Evolutionary conservation across 2,888 invertebrate species (phyloP).

Genomic region (Hypomecis punctinalis): DNA sequence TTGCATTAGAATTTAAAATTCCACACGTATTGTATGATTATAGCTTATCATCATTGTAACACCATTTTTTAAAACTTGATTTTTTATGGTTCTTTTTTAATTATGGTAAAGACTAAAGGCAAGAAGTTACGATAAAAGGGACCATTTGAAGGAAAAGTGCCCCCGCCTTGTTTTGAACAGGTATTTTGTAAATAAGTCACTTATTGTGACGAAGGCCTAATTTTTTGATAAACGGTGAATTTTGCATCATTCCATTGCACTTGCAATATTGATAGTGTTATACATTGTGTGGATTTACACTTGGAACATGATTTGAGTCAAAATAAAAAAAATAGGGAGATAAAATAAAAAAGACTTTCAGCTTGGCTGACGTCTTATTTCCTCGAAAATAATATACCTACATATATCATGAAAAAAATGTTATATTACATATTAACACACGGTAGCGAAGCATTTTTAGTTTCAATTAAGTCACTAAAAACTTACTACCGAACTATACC

Average conservation of each 20-base stretch:
- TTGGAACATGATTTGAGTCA: neutral
- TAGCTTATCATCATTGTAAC: neutral
- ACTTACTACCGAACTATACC: too few relatives aligned
- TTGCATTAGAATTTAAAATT: too few relatives aligned
- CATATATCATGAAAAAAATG: too few relatives aligned
- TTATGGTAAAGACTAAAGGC: neutral
- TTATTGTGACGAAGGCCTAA: slow-evolving; percentile 5
- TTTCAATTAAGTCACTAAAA: too few relatives aligned
- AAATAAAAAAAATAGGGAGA: neutral
- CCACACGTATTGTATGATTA: too few relatives aligned
- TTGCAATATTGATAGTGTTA: neutral
- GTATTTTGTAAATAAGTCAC: slow-evolving; percentile 1
- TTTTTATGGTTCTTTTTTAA: neutral
- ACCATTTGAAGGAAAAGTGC: slow-evolving; percentile 4
- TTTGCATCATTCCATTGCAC: slow-evolving; percentile 10
- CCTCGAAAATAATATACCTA: too few relatives aligned
- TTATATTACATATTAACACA: too few relatives aligned
- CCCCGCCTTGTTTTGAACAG: slow-evolving; percentile 7
- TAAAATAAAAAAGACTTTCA: neutral
- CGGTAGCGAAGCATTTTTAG: too few relatives aligned
- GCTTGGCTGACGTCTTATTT: too few relatives aligned
- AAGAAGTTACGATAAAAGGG: slow-evolving; percentile 4
- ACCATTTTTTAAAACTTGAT: neutral
- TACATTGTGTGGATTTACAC: slow-evolving; percentile 1
- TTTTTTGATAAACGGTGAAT: slow-evolving; percentile 1